Evolutionary conservation across 2,888 invertebrate species (phyloP).

Genomic region (Oligia strigilis): DNA sequence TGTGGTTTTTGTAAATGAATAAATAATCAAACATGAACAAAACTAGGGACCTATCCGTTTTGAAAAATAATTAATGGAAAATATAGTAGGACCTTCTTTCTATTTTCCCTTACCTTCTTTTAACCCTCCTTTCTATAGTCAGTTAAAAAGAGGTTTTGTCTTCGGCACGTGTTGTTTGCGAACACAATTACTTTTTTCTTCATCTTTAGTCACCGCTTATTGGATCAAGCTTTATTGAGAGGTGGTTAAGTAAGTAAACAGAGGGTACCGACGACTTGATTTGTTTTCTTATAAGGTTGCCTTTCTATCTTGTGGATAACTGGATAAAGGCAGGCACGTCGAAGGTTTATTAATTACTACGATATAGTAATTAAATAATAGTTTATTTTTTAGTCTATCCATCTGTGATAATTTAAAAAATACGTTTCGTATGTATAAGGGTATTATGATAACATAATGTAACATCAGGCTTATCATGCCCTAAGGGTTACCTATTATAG

Average conservation of each 20-base stretch:
- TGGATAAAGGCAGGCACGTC: neutral
- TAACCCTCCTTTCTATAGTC: neutral
- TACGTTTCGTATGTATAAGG: no score
- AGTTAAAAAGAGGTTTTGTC: slow-evolving; percentile 16
- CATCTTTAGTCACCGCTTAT: slow-evolving; percentile 39
- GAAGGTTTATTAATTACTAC: neutral
- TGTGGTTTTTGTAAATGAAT: neutral
- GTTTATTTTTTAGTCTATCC: neutral
- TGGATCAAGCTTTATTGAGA: slow-evolving; percentile 45
- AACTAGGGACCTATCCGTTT: neutral
- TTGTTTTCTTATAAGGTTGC: slow-evolving; percentile 36
- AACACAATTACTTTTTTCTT: slow-evolving; percentile 34
- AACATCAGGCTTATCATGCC: no score
- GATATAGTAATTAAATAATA: no score
- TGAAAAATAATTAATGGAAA: neutral
- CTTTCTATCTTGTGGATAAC: slow-evolving; percentile 14
- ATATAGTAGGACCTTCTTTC: neutral
- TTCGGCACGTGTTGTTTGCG: slow-evolving; percentile 25
- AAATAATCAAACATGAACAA: neutral
- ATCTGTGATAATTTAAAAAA: neutral
- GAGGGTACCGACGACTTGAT: slow-evolving; percentile 33
- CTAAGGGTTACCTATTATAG: no score
- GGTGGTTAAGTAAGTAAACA: slow-evolving; percentile 33
- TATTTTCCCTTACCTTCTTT: neutral
- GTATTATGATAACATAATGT: no score